A percentile compares a stretch with the other conserved stretches of the same genome.
Evolutionary conservation across 2,113 vertebrate genomes (phyloP).

Genomic region (Heterochromis multidens): DNA sequence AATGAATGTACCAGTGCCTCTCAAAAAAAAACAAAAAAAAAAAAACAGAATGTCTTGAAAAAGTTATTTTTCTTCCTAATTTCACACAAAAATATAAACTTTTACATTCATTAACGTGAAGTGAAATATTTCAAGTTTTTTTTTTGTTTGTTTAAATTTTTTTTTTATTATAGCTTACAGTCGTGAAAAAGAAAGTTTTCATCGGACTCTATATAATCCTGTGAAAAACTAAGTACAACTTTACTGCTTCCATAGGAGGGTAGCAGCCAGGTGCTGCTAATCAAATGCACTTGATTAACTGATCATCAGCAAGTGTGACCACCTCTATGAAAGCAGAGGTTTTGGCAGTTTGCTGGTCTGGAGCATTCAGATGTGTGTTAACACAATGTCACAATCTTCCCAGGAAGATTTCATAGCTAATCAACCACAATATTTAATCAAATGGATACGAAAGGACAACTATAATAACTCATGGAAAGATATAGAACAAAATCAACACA

Average conservation of each 20-base stretch:
- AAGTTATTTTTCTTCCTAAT: neutral
- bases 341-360: no score
- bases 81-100: neutral
- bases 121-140: neutral
- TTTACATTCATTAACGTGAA: neutral
- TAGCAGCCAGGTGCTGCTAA: neutral
- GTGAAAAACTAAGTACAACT: neutral
- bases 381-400: no score
- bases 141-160: neutral
- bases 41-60: no score
- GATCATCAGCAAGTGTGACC: neutral
- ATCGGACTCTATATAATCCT: rapidly evolving
- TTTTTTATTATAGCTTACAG: neutral
- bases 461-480: no score
- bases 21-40: no score
- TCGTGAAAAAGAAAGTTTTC: rapidly evolving
- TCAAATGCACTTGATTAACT: neutral
- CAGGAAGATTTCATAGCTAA: no score
- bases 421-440: no score
- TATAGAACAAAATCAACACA: no score
- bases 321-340: no score
- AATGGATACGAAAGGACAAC: no score
- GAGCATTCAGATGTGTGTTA: no score
- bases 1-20: neutral
- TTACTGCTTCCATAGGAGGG: neutral